Percentiles rank a stretch among this genome's conserved stretches.
These are phyloP conservation scores for Clupea harengus DNA, from an alignment of 2,113 vertebrate genomes.

Conservation along the genomic window DNA sequence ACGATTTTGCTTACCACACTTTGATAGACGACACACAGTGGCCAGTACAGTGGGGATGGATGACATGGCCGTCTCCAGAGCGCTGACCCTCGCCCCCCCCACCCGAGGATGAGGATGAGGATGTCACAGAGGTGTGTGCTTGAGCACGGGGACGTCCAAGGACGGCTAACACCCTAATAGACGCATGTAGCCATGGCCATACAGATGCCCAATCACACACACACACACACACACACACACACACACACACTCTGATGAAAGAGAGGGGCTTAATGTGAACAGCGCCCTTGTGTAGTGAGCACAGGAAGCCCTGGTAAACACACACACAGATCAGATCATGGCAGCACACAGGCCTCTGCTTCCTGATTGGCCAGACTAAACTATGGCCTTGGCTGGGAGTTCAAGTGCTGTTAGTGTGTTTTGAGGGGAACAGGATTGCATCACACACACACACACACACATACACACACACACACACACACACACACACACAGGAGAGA, in stretches of 20 bases:
- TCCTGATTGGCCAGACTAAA: constrained; percentile 75
- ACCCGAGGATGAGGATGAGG: background rate
- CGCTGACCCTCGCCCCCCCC: background rate
- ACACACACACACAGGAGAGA: too few species aligned
- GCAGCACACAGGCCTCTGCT: too few species aligned
- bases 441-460: too few species aligned
- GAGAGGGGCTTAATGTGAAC: too few species aligned
- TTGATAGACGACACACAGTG: constrained; percentile 15
- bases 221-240: too few species aligned
- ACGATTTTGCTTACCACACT: constrained; percentile 33
- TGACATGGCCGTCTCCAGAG: background rate
- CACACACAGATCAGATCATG: background rate
- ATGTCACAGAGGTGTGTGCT: too few species aligned
- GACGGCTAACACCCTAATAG: background rate
- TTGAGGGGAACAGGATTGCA: constrained; percentile 11
- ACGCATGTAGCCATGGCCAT: background rate
- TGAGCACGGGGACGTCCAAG: background rate
- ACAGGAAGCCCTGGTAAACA: background rate
- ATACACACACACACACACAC: too few species aligned
- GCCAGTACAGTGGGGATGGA: constrained; percentile 5
- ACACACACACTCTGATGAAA: too few species aligned
- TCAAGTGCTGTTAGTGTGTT: background rate
- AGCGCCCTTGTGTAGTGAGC: too few species aligned
- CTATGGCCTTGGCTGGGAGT: constrained; percentile 72
- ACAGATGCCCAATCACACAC: background rate